Evolutionary conservation across 2,113 vertebrate species (phyloP).

Genomic region (Oreochromis spilurus): DNA sequence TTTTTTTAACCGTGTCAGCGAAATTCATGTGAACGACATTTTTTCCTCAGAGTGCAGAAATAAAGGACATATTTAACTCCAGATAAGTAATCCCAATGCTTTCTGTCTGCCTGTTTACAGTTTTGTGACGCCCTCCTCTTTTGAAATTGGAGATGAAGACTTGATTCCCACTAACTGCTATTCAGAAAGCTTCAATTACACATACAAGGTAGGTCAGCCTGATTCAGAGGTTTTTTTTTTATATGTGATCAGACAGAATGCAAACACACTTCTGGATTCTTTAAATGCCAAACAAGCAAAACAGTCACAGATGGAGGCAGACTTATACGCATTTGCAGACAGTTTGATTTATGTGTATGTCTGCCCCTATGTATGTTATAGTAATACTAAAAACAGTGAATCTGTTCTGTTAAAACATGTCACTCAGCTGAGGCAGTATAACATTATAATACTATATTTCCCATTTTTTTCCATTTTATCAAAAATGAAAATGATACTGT

Average conservation of each 20-base stretch:
- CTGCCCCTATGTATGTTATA: not conserved
- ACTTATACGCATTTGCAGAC: not conserved
- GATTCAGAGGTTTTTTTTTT: not conserved
- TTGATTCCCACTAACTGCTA: slow-evolving; percentile 72
- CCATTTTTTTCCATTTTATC: not conserved
- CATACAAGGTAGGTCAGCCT: slow-evolving; percentile 75
- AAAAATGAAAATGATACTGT: not conserved
- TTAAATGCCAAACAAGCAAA: not conserved
- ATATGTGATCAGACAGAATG: not conserved
- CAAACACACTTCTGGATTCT: not conserved
- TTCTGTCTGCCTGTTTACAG: slow-evolving; percentile 53
- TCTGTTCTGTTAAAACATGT: not conserved
- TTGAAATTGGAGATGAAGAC: slow-evolving; percentile 81
- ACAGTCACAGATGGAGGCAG: not conserved
- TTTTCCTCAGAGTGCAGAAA: not conserved
- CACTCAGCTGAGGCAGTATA: not conserved
- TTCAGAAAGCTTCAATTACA: slow-evolving; percentile 84
- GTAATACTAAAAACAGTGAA: not conserved
- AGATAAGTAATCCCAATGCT: not conserved
- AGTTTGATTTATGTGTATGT: not conserved
- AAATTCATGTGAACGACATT: not conserved
- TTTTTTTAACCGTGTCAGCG: not conserved
- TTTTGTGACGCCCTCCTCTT: slow-evolving; percentile 80
- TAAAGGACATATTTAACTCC: not conserved
- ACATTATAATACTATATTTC: not conserved